A percentile compares a stretch with the other conserved stretches of the same genome.
These are phyloP conservation scores for Penaeus indicus DNA, from an alignment of 1,140 invertebrate species.

Conservation along the genomic window DNA sequence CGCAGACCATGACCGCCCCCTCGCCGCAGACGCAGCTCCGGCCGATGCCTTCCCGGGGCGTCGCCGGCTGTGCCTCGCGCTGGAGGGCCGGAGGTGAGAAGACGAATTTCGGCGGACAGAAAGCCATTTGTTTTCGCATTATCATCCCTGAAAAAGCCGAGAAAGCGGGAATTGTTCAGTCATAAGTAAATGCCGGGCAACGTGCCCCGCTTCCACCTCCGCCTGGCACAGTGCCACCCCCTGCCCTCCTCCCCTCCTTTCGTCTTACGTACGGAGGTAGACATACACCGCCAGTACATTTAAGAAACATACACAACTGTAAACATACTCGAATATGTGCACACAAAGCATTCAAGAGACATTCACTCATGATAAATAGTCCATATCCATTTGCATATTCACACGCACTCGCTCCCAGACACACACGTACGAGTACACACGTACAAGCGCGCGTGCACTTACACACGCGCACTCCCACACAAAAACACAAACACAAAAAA, in stretches of 20 bases:
- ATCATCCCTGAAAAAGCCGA: background rate
- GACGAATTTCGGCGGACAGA: no score
- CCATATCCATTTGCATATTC: background rate
- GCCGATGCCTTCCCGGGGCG: background rate
- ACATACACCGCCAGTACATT: background rate
- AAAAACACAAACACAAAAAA: no score
- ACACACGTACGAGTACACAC: background rate
- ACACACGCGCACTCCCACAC: background rate
- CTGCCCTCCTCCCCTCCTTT: background rate
- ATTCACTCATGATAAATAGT: background rate
- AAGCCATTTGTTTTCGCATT: no score
- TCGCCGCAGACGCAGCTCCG: background rate
- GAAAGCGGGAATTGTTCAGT: background rate
- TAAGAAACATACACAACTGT: no score
- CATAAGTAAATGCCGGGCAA: no score
- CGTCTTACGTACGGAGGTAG: background rate
- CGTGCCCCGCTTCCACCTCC: background rate
- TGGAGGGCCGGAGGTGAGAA: no score
- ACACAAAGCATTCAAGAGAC: background rate
- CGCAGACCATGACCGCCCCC: background rate
- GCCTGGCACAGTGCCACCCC: constrained; percentile 21
- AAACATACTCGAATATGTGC: background rate
- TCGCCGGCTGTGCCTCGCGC: no score
- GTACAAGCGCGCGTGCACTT: background rate
- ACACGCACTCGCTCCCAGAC: background rate